Evolutionary conservation across 1,140 invertebrate species (phyloP).

Genomic region (Drosophila triauraria): DNA sequence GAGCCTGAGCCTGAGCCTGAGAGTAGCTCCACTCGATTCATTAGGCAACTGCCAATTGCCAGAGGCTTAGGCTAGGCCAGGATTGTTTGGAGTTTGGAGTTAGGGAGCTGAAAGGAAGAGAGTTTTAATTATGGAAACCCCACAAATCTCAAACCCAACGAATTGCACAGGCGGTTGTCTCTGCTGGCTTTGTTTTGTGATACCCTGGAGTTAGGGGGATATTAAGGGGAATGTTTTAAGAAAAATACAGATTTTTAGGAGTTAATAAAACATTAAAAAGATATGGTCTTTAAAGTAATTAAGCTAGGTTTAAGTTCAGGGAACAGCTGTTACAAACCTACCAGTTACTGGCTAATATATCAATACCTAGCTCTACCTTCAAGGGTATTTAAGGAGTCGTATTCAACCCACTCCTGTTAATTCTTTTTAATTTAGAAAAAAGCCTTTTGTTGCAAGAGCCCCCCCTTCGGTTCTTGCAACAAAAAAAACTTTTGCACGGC

Average conservation of each 20-base stretch:
- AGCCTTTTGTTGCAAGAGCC: slow-evolving; percentile 46
- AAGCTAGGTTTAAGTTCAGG: too few relatives aligned
- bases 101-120: neutral
- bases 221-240: too few relatives aligned
- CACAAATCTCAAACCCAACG: slow-evolving; percentile 15
- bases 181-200: neutral
- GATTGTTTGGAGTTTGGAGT: neutral
- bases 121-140: slow-evolving; percentile 47
- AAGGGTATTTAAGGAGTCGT: slow-evolving; percentile 1
- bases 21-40: slow-evolving; percentile 17
- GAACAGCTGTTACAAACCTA: too few relatives aligned
- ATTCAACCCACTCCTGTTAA: neutral
- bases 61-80: neutral
- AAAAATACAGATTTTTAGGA: too few relatives aligned
- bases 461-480: neutral
- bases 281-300: too few relatives aligned
- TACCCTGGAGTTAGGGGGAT: neutral
- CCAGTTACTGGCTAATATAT: too few relatives aligned
- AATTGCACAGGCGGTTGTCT: too few relatives aligned
- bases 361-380: neutral
- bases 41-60: slow-evolving; percentile 34
- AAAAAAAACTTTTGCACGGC: slow-evolving; percentile 30
- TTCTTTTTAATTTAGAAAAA: slow-evolving; percentile 59
- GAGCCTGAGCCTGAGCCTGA: neutral
- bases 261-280: too few relatives aligned